Base-by-base conservation (phyloP, 2,888 invertebrate species). In the Acanthosoma haemorrhoidale region DNA sequence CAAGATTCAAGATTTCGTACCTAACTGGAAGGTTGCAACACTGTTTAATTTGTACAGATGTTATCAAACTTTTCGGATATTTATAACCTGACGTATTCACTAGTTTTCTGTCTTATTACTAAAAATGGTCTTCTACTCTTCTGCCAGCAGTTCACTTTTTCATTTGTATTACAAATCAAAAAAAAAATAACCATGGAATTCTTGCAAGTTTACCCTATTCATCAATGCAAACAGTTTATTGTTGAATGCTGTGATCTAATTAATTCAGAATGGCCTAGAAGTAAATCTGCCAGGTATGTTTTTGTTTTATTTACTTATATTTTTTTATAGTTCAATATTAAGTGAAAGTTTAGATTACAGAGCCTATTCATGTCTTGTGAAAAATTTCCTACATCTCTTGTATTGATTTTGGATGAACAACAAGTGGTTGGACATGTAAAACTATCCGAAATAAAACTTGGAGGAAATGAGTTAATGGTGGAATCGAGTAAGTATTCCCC, bases 381-480 rank as follows among this genome's bases (percentile, higher is more conserved):
- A 78, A 80, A 81, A 67, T 82, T 91, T 90, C 92, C 21, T 88
- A 76, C 81, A n/a, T 75, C 75, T 57, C 72, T 77, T 32, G 73
- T 77, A 6, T 69, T 77, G 60, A 63, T 75, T 43, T 63, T 75
- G 58, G 78, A 79, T 68, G 79, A 80, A 75, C 82, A 82, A 73
- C 78, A 81, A 68, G 85, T 92, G 59, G 82, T 92, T 76, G 92
- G 92, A 3, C 93, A 93, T 79, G 87, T 90, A 76, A 92, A 92
- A 81, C 81, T 93, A 71, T 88, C 90, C 58, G 80, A 85, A 63
- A 87, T 92, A 77, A 88, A 89, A 2, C 85, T 85, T 76, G 85
- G 88, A 76, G 84, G 82, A 73, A 83, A 87, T 73, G 87, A 88
- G 74, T 91, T 91, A 80, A 90, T 91, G 78, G 82, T 93, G 69